A percentile compares a stretch with the other conserved stretches of the same genome.
These are phyloP conservation scores for Hipposideros larvatus DNA, from an alignment of 2,797 vertebrate genomes.

Conservation along the genomic window DNA sequence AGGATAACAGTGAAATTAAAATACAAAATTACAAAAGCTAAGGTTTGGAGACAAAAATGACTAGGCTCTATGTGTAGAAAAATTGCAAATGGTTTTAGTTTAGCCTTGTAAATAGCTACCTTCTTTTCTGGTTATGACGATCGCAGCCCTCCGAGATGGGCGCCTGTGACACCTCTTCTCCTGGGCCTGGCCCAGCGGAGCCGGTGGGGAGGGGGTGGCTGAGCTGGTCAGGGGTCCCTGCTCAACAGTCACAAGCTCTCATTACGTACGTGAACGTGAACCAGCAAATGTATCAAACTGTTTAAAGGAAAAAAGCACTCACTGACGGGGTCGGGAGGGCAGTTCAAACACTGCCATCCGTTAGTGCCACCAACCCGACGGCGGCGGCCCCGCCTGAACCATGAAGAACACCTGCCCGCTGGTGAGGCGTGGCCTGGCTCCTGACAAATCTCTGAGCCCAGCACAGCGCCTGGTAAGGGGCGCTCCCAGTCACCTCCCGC, in stretches of 20 bases:
- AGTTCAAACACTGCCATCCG: not conserved
- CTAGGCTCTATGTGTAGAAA: constrained; percentile 50
- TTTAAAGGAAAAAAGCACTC: not conserved
- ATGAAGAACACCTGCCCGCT: not conserved
- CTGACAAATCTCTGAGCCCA: no score
- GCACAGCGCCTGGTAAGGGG: no score
- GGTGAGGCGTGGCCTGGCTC: no score
- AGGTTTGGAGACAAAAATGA: constrained; percentile 44
- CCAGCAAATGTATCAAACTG: not conserved
- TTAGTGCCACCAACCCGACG: not conserved
- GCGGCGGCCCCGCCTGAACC: not conserved
- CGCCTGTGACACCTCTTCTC: not conserved
- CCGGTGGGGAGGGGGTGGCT: not conserved
- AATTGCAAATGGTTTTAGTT: not conserved
- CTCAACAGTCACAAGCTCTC: not conserved
- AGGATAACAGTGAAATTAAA: constrained; percentile 71
- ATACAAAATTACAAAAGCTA: constrained; percentile 67
- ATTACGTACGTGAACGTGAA: not conserved
- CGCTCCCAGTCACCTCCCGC: not conserved
- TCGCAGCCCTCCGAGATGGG: not conserved
- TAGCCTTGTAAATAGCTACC: not conserved
- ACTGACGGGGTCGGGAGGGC: not conserved
- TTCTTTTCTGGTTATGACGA: not conserved
- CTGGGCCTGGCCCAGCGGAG: not conserved
- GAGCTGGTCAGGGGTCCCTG: not conserved